Evolutionary conservation across 2,797 vertebrate genomes (phyloP).

Genomic region (Aphelocoma californica): DNA sequence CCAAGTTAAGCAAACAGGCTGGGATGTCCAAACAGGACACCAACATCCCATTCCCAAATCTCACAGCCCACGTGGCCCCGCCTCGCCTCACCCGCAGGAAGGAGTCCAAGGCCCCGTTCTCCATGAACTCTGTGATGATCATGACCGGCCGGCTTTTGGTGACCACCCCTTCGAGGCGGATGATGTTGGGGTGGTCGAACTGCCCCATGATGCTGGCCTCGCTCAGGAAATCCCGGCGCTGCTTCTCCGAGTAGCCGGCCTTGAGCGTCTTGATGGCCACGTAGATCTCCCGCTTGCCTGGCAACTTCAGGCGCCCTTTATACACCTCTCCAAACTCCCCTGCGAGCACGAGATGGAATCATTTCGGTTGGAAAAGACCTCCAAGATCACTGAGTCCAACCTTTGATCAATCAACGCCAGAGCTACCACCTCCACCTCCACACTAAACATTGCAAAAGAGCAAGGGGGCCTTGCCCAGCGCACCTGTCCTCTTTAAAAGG

Average conservation of each 20-base stretch:
- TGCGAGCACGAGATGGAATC: conserved; percentile 50
- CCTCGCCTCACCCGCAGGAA: conserved; percentile 89
- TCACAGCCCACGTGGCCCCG: fast-evolving
- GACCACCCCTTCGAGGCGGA: conserved; percentile 94
- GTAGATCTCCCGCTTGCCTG: conserved; percentile 94
- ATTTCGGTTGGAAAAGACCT: not conserved
- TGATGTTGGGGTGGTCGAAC: conserved; percentile 98
- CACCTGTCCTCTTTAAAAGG: not conserved
- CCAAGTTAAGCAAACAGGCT: not conserved
- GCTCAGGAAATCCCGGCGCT: conserved; percentile 94
- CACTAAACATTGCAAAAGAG: not conserved
- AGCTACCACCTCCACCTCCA: not conserved
- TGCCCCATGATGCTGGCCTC: conserved; percentile 99
- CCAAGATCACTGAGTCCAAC: not conserved
- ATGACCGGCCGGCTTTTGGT: conserved; percentile 98
- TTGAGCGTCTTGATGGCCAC: conserved; percentile 98
- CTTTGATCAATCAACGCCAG: not conserved
- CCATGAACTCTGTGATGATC: conserved; percentile 99
- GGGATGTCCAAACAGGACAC: not conserved
- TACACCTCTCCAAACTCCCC: conserved; percentile 99
- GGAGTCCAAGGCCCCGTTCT: conserved; percentile 97
- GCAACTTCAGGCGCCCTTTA: conserved; percentile 96
- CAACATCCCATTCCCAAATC: not conserved
- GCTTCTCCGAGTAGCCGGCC: conserved; percentile 96
- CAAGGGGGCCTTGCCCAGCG: not conserved